Evolutionary conservation across 1,140 invertebrate genomes (phyloP), one percentile per base, ranked within the genome.

Genomic region (Bombyx mandarina): DNA sequence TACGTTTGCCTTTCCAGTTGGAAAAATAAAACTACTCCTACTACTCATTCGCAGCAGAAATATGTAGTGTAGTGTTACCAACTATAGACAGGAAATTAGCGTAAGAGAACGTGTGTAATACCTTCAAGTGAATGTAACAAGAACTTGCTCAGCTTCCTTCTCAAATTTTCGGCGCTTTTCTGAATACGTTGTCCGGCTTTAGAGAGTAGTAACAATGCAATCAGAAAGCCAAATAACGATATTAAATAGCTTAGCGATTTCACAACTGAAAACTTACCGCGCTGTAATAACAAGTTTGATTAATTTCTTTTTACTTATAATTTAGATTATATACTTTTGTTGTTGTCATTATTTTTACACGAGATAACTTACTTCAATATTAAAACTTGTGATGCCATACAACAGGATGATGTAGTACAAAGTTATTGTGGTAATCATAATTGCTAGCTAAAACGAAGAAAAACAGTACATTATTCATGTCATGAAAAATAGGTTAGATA

Each of bases 171-270:
- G 26, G 8, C 18, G 46, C 55, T 43, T 35, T 57, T 12, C n/a
- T 54, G 18, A 43, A 57, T 6, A 53, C 42, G 42, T 7, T 53
- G 52, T 3, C 26, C 52, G 4, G 52, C 52, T 44, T n/a, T 26
- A 6, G 52, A 53, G 1, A 53, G 42, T n/a, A 53, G 35, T 7
- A 10, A 53, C 8, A 53, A 12, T 7, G 43, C 52, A 6, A 53
- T 5, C 43, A 53, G 3, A 43, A 52, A 50, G 18, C 22, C 7
- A 26, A 26, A 50, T 3, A 50, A 50, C 18, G 49, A 26, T 26
- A 35, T 26, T 50, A 50, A 3, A 9, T 26, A 50, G 8, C 7
- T 8, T 7, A 8, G 7, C 42, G 22, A 6, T 26, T 10, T 50
- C 6, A 18, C 8, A 7, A 8, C 18, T 9, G 49, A 26, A 18